Percentiles rank a stretch among this genome's conserved stretches.
Evolutionary conservation across 2,888 invertebrate species (phyloP).

Genomic region (Andrena fulva): DNA sequence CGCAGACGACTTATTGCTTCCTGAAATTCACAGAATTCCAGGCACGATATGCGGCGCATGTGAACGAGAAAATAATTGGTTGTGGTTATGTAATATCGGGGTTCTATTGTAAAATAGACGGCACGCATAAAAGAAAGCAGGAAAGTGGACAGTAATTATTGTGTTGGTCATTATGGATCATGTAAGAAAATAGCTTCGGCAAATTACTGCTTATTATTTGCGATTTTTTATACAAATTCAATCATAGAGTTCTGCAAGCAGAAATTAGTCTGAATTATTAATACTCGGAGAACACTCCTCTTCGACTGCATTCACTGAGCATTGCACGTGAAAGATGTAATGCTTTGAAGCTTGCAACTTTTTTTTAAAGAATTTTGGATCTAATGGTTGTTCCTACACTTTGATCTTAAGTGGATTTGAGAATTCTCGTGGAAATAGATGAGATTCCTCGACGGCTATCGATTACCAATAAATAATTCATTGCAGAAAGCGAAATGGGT

Average conservation of each 20-base stretch:
- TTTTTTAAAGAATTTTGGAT: not conserved
- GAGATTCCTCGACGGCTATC: not conserved
- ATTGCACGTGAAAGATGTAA: not conserved
- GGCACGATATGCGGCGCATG: slow-evolving; percentile 9
- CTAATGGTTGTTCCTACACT: not conserved
- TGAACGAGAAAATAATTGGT: slow-evolving; percentile 13
- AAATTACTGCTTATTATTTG: slow-evolving; percentile 11
- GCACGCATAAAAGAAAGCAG: slow-evolving; percentile 25
- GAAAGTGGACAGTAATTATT: slow-evolving; percentile 28
- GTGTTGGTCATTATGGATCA: not conserved
- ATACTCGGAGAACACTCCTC: not conserved
- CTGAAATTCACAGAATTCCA: slow-evolving; percentile 17
- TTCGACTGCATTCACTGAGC: not conserved
- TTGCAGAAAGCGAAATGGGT: not conserved
- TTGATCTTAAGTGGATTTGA: too few species aligned
- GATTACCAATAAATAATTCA: slow-evolving; percentile 15
- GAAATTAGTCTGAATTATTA: not conserved
- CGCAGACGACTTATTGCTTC: slow-evolving; percentile 13
- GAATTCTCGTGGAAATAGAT: not conserved
- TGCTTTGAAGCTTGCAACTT: not conserved
- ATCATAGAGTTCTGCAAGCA: not conserved
- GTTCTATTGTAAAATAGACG: slow-evolving; percentile 4
- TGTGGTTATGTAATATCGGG: slow-evolving; percentile 15
- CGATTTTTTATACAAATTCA: not conserved
- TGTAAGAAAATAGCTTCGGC: slow-evolving; percentile 13